Conservation (phyloP, 2,113 vertebrate genomes). For the Cochlearius cochlearius region DNA sequence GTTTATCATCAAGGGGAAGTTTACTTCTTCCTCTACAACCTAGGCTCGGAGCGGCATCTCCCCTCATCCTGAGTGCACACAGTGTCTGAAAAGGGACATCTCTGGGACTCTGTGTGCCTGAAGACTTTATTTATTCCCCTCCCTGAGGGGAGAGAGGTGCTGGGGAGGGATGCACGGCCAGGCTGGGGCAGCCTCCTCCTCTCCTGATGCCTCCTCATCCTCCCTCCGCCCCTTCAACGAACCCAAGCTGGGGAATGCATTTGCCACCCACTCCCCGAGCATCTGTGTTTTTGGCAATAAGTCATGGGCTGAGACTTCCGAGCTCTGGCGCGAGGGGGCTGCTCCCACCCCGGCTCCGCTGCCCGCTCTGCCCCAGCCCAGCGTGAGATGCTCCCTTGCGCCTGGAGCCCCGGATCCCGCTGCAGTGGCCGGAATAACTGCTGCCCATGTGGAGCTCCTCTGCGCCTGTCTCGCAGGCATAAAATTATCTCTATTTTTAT, state of each 20-base stretch:
- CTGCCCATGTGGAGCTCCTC: background rate
- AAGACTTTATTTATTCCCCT: background rate
- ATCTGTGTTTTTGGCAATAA: background rate
- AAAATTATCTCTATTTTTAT: slow-evolving; percentile 52
- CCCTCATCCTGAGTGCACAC: background rate
- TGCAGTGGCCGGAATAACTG: background rate
- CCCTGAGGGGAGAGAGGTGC: background rate
- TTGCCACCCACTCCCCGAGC: background rate
- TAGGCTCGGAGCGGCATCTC: background rate
- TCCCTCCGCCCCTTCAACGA: fast-evolving
- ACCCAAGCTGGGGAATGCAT: background rate
- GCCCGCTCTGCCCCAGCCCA: fast-evolving
- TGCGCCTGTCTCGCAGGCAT: background rate
- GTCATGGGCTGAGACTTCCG: background rate
- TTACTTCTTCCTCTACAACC: background rate
- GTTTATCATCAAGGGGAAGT: background rate
- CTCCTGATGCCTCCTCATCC: background rate
- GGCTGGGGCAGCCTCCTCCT: background rate
- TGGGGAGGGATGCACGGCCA: background rate
- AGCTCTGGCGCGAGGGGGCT: background rate
- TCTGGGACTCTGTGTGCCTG: fast-evolving
- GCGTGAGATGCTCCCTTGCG: background rate
- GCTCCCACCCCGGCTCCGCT: background rate
- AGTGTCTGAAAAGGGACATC: fast-evolving
- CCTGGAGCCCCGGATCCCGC: background rate